Base-by-base conservation (phyloP, 2,888 invertebrate species). In the Hydraecia micacea region DNA sequence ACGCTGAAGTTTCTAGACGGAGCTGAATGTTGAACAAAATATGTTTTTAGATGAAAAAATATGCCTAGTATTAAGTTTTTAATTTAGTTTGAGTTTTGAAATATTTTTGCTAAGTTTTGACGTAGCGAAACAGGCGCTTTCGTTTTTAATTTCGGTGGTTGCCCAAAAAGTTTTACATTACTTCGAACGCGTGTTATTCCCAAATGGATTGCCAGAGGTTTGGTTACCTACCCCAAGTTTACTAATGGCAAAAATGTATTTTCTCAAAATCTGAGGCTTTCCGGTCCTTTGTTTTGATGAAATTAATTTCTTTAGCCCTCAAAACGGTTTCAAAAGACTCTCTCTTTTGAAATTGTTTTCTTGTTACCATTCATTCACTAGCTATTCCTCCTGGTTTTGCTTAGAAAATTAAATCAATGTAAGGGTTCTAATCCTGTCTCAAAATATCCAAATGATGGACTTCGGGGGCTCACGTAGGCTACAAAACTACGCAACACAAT, bases 1-100 rank as follows among this genome's bases (percentile, higher is more conserved):
- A 68, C 76, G 55, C 58, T 55, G 11, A 86, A 85, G 74, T 85
- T 87, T 86, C 70, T 76, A 72, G 74, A 82, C 77, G 71, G 63
- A 39, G 36, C 49, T 58, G 46, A 75, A 65, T 65, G 18, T 39
- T 28, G 46, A 75, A 77, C 71, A 83, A 72, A 83, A 72, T 52
- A 70, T 72, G 58, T 62, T 79, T 82, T 42, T 52, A 69, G 72
- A 60, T 66, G 39, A 28, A 13, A 60, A 84, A 80, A 75, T 72
- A 68, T 63, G 49, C 39, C 36, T 78, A 46, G 71, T 68, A 55
- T 67, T 67, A 75, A 28, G 28, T 60, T 70, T 81, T 73, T 67
- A 70, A 81, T 85, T 77, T 63, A 6, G n/a, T 32, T 71, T 46
- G 28, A 42, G 25, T n/a, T 65, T 75, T 65, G 52, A 67, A 73